A percentile compares a stretch with the other conserved stretches of the same genome.
Evolutionary conservation across 2,888 invertebrate genomes (phyloP).

Genomic region (Odontothrips loti): DNA sequence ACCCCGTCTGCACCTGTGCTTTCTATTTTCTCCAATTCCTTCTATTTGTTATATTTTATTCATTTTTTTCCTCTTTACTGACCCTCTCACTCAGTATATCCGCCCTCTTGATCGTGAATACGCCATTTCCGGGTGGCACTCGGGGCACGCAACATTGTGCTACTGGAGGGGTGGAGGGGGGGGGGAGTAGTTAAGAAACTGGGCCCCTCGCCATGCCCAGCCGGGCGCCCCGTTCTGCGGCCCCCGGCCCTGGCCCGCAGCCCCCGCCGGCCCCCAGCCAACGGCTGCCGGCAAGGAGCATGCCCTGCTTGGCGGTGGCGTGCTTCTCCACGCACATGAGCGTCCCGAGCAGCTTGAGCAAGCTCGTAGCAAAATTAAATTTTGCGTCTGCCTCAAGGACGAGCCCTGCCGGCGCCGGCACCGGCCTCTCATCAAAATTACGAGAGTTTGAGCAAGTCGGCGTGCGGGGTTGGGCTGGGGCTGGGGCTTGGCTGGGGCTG

Average conservation of each 20-base stretch:
- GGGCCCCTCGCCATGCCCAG: no score
- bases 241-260: neutral
- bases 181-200: no score
- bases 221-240: neutral
- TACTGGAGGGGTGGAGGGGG: no score
- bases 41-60: neutral
- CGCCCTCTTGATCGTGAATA: no score
- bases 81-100: no score
- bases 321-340: neutral
- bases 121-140: no score
- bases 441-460: constrained; percentile 2
- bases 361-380: constrained; percentile 12
- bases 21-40: neutral
- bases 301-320: neutral
- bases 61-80: neutral
- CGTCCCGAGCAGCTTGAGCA: neutral
- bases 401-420: neutral
- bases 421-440: constrained; percentile 15
- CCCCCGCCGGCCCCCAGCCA: neutral
- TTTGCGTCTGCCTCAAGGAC: constrained; percentile 15
- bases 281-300: neutral
- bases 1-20: no score
- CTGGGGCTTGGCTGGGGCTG: no score
- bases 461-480: no score
- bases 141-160: no score